Percentiles rank a stretch among this genome's conserved stretches.
Evolutionary conservation across 2,113 vertebrate species (phyloP).

Genomic region (Tupaia tana): DNA sequence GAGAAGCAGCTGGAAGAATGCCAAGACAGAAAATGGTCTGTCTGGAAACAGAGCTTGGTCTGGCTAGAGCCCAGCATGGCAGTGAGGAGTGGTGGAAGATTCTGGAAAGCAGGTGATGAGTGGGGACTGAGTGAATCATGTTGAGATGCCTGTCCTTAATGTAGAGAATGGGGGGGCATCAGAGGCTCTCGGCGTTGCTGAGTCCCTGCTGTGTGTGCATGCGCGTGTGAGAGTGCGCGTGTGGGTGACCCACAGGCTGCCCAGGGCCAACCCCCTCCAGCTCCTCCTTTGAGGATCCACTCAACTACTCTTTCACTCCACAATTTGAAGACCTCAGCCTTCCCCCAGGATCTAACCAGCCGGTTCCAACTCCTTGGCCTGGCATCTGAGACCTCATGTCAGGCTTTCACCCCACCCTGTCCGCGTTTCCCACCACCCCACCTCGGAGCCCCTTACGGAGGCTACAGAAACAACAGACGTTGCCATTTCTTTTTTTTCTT

Average conservation of each 20-base stretch:
- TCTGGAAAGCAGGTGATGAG: background rate
- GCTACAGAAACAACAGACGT: background rate
- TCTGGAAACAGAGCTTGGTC: background rate
- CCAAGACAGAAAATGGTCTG: background rate
- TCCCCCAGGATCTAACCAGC: background rate
- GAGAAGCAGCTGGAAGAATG: background rate
- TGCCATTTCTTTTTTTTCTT: no score
- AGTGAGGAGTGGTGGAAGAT: background rate
- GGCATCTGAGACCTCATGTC: background rate
- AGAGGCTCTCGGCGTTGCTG: background rate
- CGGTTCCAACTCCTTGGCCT: background rate
- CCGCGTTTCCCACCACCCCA: background rate
- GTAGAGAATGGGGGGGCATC: background rate
- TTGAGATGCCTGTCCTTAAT: background rate
- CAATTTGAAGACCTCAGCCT: background rate
- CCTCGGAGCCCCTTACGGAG: accelerated
- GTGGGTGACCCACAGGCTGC: background rate
- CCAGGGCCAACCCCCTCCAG: background rate
- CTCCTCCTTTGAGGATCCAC: background rate
- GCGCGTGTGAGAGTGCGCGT: no score
- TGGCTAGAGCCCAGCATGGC: background rate
- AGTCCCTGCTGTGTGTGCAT: background rate
- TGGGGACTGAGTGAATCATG: background rate
- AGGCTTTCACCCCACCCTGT: background rate
- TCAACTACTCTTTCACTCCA: background rate